phyloP scores from a whole-genome alignment of 1,140 invertebrate genomes.

The Prorops nasuta region DNA sequence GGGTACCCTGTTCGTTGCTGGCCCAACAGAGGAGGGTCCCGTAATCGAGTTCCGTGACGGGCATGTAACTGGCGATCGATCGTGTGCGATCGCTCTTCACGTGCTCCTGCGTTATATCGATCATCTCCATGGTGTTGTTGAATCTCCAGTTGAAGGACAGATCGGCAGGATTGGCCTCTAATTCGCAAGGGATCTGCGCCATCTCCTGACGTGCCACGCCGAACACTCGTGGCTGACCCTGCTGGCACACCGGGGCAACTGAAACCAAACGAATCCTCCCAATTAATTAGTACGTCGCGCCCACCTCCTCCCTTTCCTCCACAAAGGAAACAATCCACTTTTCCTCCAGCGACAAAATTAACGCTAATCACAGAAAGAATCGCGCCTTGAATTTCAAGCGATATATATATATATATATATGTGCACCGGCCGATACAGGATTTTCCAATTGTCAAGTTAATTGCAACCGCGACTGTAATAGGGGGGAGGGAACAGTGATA shows the following conservation, averaged over 20 bases:
- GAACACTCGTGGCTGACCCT: constrained; percentile 66
- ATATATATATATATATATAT: too few species aligned
- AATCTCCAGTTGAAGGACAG: constrained; percentile 75
- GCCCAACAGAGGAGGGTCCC: constrained; percentile 72
- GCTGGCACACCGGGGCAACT: constrained; percentile 72
- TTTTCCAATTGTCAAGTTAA: too few species aligned
- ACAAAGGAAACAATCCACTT: too few species aligned
- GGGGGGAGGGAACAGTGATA: too few species aligned
- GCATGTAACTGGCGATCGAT: constrained; percentile 68
- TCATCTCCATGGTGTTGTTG: constrained; percentile 69
- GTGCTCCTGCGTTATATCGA: constrained; percentile 65
- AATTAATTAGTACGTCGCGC: too few species aligned
- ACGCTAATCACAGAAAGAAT: too few species aligned
- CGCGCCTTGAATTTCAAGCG: too few species aligned
- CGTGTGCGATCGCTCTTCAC: constrained; percentile 61
- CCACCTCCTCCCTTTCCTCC: too few species aligned
- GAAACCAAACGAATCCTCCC: constrained; percentile 32
- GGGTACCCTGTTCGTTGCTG: constrained; percentile 65
- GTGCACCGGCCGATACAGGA: too few species aligned
- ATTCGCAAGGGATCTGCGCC: constrained; percentile 74
- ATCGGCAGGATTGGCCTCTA: constrained; percentile 80
- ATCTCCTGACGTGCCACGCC: constrained; percentile 78
- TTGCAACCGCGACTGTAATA: too few species aligned
- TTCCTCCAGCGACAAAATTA: too few species aligned
- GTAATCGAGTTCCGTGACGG: constrained; percentile 70